Percentiles rank a stretch among this genome's conserved stretches.
Evolutionary conservation across 1,140 invertebrate species (phyloP).

Genomic region (Leptinotarsa defecta): DNA sequence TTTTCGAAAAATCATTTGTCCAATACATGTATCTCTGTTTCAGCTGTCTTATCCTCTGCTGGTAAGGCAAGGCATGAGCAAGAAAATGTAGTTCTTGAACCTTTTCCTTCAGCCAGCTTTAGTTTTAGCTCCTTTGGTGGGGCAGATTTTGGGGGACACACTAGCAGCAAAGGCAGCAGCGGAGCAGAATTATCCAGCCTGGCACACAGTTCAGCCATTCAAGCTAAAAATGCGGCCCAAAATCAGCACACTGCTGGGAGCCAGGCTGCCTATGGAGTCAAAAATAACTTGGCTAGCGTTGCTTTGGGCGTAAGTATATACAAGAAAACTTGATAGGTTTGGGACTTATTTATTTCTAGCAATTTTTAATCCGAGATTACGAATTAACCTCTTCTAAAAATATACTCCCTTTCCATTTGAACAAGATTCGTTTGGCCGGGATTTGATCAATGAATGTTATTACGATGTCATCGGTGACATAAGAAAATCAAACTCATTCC

Average conservation of each 20-base stretch:
- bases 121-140: conserved; percentile 26
- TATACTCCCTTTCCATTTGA: no score
- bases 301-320: conserved; percentile 40
- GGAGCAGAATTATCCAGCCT: conserved; percentile 44
- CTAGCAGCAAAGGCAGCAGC: neutral
- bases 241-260: conserved; percentile 45
- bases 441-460: no score
- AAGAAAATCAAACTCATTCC: no score
- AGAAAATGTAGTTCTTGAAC: conserved; percentile 38
- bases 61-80: neutral
- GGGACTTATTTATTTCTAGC: neutral
- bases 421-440: no score
- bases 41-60: conserved; percentile 20
- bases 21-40: conserved; percentile 5
- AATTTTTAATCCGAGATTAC: no score
- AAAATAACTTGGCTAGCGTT: conserved; percentile 42
- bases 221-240: conserved; percentile 45
- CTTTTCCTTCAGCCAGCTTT: conserved; percentile 21
- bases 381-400: no score
- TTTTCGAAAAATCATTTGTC: no score
- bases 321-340: no score
- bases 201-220: conserved; percentile 43
- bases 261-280: conserved; percentile 45
- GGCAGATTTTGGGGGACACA: neutral
- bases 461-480: no score